phyloP scores from a whole-genome alignment of 2,888 invertebrate species.

The Hyalella azteca region DNA sequence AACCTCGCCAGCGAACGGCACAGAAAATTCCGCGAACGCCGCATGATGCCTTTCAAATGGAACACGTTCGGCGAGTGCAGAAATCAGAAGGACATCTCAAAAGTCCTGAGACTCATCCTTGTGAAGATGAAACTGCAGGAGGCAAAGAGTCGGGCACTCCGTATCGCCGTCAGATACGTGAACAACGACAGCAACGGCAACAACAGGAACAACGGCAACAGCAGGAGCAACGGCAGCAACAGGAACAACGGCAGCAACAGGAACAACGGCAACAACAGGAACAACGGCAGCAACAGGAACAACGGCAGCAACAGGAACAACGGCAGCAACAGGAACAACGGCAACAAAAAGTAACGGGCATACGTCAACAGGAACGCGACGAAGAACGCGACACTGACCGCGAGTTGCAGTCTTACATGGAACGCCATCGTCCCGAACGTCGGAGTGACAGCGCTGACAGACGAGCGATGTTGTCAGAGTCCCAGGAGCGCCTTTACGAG shows the following conservation, averaged over 20 bases:
- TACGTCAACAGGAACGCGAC: background rate
- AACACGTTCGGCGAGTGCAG: background rate
- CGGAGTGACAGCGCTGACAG: background rate
- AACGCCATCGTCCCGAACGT: conserved; percentile 15
- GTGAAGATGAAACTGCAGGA: background rate
- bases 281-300: conserved; percentile 13
- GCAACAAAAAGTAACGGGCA: background rate
- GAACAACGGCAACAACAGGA: background rate
- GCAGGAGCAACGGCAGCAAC: background rate
- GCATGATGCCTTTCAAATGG: background rate
- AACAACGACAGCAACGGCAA: conserved; percentile 9
- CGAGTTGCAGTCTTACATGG: conserved; percentile 25
- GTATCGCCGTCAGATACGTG: conserved; percentile 2
- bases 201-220: background rate
- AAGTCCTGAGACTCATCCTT: background rate
- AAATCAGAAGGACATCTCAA: conserved; percentile 1
- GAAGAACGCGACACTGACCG: conserved; percentile 17
- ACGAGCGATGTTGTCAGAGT: background rate
- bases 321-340: background rate
- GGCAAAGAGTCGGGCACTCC: background rate
- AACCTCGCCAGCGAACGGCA: background rate
- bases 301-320: background rate
- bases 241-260: no score
- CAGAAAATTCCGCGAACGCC: background rate
- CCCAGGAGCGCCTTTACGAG: conserved; percentile 33